Conservation (phyloP, 2,797 vertebrate genomes). For the Xyrichtys novacula region DNA sequence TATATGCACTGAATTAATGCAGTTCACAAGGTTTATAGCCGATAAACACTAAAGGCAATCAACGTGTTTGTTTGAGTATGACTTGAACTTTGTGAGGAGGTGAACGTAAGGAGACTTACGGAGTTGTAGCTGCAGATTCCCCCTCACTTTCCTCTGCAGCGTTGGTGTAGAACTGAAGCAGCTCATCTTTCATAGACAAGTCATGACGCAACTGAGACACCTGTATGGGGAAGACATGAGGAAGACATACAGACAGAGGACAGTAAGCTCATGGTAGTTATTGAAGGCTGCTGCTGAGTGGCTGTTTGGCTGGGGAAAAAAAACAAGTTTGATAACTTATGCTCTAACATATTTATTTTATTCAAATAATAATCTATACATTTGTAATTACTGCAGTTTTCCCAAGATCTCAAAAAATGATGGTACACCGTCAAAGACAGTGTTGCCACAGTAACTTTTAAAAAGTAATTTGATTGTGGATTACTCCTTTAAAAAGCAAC, state of each 20-base stretch:
- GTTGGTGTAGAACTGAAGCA: constrained; percentile 96
- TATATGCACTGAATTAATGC: too few relatives aligned
- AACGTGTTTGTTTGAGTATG: constrained; percentile 1
- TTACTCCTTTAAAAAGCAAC: too few relatives aligned
- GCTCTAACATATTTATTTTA: too few relatives aligned
- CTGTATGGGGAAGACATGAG: constrained; percentile 68
- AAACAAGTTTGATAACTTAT: not conserved
- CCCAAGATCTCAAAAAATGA: too few relatives aligned
- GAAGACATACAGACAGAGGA: not conserved
- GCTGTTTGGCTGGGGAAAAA: not conserved
- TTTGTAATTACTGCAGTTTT: too few relatives aligned
- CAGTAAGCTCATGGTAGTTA: not conserved
- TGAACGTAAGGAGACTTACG: constrained; percentile 84
- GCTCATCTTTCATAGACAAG: constrained; percentile 97
- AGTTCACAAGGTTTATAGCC: too few relatives aligned
- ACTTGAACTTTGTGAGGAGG: not conserved
- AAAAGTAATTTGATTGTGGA: too few relatives aligned
- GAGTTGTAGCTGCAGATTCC: constrained; percentile 91
- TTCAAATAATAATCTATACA: too few relatives aligned
- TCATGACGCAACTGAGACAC: constrained; percentile 97
- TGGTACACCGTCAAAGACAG: too few relatives aligned
- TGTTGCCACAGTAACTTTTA: too few relatives aligned
- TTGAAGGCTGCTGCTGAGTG: not conserved
- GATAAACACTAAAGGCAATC: too few relatives aligned
- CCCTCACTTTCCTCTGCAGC: constrained; percentile 96